Evolutionary conservation across 2,888 invertebrate genomes (phyloP), one percentile per base, ranked within the genome.

Genomic region (Phalangium opilio): DNA sequence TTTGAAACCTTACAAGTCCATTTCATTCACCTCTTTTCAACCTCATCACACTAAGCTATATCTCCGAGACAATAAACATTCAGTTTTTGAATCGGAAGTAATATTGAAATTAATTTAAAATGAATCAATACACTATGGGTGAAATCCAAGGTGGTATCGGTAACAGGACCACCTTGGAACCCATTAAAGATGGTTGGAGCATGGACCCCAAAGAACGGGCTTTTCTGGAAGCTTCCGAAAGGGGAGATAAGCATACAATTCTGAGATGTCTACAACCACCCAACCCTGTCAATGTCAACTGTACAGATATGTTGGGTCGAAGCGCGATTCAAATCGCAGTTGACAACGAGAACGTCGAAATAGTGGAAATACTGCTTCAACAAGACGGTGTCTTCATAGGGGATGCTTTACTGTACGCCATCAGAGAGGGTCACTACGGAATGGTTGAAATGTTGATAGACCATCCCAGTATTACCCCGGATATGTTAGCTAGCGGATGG

Each of bases 361-460:
- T 73, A 35, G 72, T 72, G 18, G 71, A 73, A 55, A 57, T 73
- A 36, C 60, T 73, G 12, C 62, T 73, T 12, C 61, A 64, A 48
- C 70, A 73, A 56, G 52, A 52, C 18, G 48, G 48, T 18, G 50
- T 52, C 10, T 50, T 50, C 15, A 52, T 52, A 20, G 67, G 70
- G 2, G 71, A 72, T 57, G 72, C 73, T 3, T 58, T 73, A 18
- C 61, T 73, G 39, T 70, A 71, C 55, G 71, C 72, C 18, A 70
- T 73, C 45, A 62, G 70, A 38, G 69, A 70, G 59, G 73, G 72
- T 12, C 71, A 71, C 15, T 72, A 68, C 55, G 60, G 66, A 52
- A 69, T 73, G 42, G 73, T 72, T 10, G 73, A 73, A 57, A 70
- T 72, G 67, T 62, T 72, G 40, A 70, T 73, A 43, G 69, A 73